phyloP scores from a whole-genome alignment of 2,797 vertebrate species.

The Acridotheres tristis region DNA sequence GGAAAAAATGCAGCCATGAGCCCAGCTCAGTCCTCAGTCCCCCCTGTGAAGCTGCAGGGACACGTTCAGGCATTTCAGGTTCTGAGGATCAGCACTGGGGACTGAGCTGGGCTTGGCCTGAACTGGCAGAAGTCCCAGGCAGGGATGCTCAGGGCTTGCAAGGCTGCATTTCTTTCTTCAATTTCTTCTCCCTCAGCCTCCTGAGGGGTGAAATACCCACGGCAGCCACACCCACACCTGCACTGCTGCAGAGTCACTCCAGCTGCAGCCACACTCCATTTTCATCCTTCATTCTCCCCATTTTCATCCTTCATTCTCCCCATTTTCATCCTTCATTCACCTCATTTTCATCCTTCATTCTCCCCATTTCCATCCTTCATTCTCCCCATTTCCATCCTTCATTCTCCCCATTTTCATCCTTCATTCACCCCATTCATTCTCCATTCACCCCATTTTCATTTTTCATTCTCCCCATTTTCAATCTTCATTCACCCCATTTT shows the following conservation, averaged over 20 bases:
- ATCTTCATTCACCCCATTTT: neutral
- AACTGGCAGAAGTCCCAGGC: neutral
- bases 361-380: too few relatives aligned
- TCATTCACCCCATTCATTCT: too few relatives aligned
- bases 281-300: neutral
- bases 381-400: too few relatives aligned
- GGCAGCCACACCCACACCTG: neutral
- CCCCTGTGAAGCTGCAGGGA: too few relatives aligned
- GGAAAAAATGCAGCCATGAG: neutral
- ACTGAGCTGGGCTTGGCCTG: neutral
- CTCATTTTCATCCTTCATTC: too few relatives aligned
- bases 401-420: neutral
- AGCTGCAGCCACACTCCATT: neutral
- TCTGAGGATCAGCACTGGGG: neutral
- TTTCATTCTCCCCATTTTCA: neutral
- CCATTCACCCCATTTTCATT: too few relatives aligned
- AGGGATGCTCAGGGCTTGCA: neutral
- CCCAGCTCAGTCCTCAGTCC: neutral
- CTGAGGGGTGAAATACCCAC: fast-evolving
- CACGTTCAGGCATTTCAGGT: neutral
- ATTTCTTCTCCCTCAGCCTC: neutral
- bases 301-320: too few relatives aligned
- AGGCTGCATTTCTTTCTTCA: neutral
- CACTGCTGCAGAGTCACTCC: neutral
- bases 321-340: too few relatives aligned